Evolutionary conservation across 1,140 invertebrate genomes (phyloP).

Genomic region (Steinernema khuongi): DNA sequence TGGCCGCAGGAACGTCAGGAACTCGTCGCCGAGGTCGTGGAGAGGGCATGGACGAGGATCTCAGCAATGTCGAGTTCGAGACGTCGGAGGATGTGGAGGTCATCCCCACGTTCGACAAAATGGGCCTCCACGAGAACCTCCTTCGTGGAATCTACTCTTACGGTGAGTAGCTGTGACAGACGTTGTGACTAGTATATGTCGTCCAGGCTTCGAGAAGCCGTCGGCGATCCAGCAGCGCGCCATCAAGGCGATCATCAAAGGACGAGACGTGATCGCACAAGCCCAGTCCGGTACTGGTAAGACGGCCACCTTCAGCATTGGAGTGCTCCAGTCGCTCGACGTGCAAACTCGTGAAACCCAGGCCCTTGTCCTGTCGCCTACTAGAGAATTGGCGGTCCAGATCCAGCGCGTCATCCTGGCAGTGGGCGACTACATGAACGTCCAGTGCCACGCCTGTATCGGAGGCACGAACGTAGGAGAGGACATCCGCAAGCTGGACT

Average conservation of each 20-base stretch:
- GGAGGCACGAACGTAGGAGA: slow-evolving; percentile 93
- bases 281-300: slow-evolving; percentile 95
- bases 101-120: slow-evolving; percentile 89
- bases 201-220: slow-evolving; percentile 98
- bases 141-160: slow-evolving; percentile 95
- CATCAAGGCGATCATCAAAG: slow-evolving; percentile 91
- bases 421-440: slow-evolving; percentile 86
- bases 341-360: slow-evolving; percentile 80
- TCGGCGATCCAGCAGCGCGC: slow-evolving; percentile 98
- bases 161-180: no score
- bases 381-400: slow-evolving; percentile 92
- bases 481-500: slow-evolving; percentile 82
- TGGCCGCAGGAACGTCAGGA: no score
- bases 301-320: slow-evolving; percentile 95
- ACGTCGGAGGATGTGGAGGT: slow-evolving; percentile 99
- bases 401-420: slow-evolving; percentile 86
- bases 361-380: slow-evolving; percentile 90
- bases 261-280: slow-evolving; percentile 93
- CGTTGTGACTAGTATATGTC: no score
- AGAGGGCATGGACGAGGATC: slow-evolving; percentile 49
- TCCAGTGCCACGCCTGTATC: slow-evolving; percentile 92
- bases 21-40: no score
- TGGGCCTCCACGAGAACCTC: slow-evolving; percentile 83
- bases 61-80: slow-evolving; percentile 87
- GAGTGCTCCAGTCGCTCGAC: slow-evolving; percentile 91